Evolutionary conservation across 2,888 invertebrate species (phyloP), one percentile per base, ranked within the genome.

Genomic region (Ophion ventricosus): DNA sequence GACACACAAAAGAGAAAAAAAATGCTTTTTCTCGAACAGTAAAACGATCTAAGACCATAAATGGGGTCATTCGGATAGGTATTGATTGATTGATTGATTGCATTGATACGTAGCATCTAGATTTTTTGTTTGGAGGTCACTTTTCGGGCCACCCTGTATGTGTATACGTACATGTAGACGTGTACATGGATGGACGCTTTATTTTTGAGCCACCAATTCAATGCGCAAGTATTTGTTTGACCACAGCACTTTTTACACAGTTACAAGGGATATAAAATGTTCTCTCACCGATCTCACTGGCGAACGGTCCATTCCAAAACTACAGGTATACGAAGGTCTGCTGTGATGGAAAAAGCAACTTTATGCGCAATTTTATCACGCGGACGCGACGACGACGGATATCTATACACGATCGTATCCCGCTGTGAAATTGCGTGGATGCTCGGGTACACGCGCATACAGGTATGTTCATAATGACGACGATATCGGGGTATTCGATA

Each of bases 201-300:
- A 35, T 5, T 35, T 8, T 35, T 35, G 35, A 35, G 35, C 35
- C 35, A 40, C 40, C 35, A 23, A 20, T 23, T 26, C 35, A 20
- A n/a, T 57, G 29, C 7, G 40, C 43, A 20, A 43, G 64, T 43
- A 57, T 25, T 57, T 23, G 40, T 49, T 49, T 59, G 40, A 26
- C 1, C 67, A 66, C 76, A 64, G 57, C 20, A 70, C 59, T 67
- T 77, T 75, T 64, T 69, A 56, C 75, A 40, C 23, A 67, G 43
- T 54, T 66, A 54, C 25, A 67, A 29, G 25, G 11, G 35, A 67
- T 49, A 67, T 74, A 61, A 61, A 80, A 54, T 14, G 56, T 49
- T 54, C 29, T 49, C 59, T 80, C 40, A 63, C 25, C 69, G 54
- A 54, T 69, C 26, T 69, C 63, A 69, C 49, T 20, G 63, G 25